Conservation (phyloP, 2,888 invertebrate genomes). For the Hypomecis atomaria region DNA sequence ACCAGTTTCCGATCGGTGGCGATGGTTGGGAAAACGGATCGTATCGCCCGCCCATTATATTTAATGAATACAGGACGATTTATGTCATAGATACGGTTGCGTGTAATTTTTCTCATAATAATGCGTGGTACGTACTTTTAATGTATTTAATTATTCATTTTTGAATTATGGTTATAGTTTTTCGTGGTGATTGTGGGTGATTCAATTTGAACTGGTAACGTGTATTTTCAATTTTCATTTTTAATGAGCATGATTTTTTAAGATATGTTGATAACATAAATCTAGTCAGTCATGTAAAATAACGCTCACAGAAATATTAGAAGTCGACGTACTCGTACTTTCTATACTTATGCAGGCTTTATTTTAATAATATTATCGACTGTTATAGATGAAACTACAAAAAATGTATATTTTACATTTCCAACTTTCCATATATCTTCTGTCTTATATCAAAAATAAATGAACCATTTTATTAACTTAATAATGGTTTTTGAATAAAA, state of each 20-base stretch:
- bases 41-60: slow-evolving; percentile 72
- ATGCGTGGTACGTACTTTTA: slow-evolving; percentile 53
- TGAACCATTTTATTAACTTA: too few species aligned
- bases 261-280: neutral
- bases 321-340: too few species aligned
- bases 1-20: slow-evolving; percentile 69
- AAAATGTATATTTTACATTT: too few species aligned
- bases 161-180: slow-evolving; percentile 67
- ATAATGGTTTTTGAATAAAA: too few species aligned
- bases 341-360: too few species aligned
- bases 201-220: slow-evolving; percentile 16
- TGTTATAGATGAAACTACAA: too few species aligned
- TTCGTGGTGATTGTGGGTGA: slow-evolving; percentile 39
- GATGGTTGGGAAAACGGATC: slow-evolving; percentile 60
- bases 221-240: slow-evolving; percentile 19
- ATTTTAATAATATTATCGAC: too few species aligned
- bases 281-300: too few species aligned
- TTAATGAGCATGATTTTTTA: slow-evolving; percentile 12
- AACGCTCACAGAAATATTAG: too few species aligned
- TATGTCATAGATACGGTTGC: slow-evolving; percentile 65
- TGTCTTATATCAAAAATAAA: too few species aligned
- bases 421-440: too few species aligned
- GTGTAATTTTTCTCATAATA: slow-evolving; percentile 70
- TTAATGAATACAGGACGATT: slow-evolving; percentile 76
- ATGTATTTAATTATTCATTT: slow-evolving; percentile 60